Evolutionary conservation across 2,113 vertebrate genomes (phyloP), one percentile per base, ranked within the genome.

Genomic region (Rhagologus leucostigma): DNA sequence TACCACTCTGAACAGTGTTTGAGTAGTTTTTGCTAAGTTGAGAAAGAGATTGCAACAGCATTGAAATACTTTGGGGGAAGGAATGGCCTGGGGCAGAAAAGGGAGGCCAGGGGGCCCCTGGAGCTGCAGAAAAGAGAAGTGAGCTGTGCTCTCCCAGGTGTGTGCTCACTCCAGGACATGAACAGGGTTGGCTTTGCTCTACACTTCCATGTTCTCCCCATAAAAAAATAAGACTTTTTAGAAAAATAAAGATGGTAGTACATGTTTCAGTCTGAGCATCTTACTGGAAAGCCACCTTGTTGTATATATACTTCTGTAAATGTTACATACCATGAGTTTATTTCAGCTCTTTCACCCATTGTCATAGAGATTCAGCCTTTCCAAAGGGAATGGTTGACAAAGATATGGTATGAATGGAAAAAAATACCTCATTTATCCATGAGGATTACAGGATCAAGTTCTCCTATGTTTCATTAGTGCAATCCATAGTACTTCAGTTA

Each of bases 121-220:
- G 81, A 91, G 64, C 73, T 46, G 32, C 26, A 33, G 65, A 33
- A 65, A 30, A 44, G 56, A 70, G 30, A 47, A 41, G 4, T 2
- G 6, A 68, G 17, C 62, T 87, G 26, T 42, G 37, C 20, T 70
- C 26, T 84, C 37, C 78, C 55, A 2, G 11, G 32, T 33, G 32
- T 57, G 37, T 47, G 26, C 69, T 75, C 56, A 19, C 8, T 73
- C 33, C 56, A 37, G 71, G 22, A 47, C 49, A 52, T 8, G 23
- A 44, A 41, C 30, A 50, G 32, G 4, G 8, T 50, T 55, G 14
- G 24, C 21, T 84, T 68, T 81, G 4, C 60, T 93, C 69, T 41
- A 8, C 12, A 11, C 17, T 71, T 41, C 23, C 52, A 0, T 37
- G 19, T 68, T 71, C 23, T 3, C 1, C 19, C 21, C 15, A 7